phyloP scores from a whole-genome alignment of 2,113 vertebrate species.

The Ptyas mucosa region DNA sequence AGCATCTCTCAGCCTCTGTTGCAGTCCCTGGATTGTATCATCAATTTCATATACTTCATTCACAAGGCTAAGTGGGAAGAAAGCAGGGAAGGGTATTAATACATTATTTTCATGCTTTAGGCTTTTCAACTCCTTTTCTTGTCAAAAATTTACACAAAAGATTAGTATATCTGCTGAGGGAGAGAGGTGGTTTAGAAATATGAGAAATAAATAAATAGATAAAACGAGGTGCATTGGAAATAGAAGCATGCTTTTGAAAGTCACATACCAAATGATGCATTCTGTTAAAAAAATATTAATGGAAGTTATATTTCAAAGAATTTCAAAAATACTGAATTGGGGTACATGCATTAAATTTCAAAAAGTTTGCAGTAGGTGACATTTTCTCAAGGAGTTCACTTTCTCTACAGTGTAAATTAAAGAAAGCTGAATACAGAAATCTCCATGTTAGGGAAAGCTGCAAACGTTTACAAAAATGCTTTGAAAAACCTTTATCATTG shows the following conservation, averaged over 20 bases:
- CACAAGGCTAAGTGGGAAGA: conserved; percentile 75
- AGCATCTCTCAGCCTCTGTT: conserved; percentile 79
- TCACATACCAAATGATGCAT: not conserved
- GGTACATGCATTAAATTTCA: not conserved
- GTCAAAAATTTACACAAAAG: not conserved
- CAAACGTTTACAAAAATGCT: not conserved
- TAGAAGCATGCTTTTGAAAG: not conserved
- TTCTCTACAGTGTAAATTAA: not conserved
- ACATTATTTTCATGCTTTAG: not conserved
- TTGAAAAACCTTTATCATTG: not conserved
- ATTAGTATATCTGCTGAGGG: not conserved
- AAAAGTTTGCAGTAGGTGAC: not conserved
- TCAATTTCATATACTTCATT: conserved; percentile 84
- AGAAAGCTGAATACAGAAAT: not conserved
- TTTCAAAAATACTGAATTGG: not conserved
- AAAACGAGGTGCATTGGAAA: not conserved
- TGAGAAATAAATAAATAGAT: not conserved
- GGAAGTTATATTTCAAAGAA: not conserved
- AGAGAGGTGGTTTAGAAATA: not conserved
- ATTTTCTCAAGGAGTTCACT: not conserved
- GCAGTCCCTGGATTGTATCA: conserved; percentile 80
- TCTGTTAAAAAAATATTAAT: not conserved
- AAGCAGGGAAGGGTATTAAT: not conserved
- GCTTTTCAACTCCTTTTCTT: not conserved
- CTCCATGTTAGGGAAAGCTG: not conserved